A percentile compares a stretch with the other conserved stretches of the same genome.
These are phyloP conservation scores for Phoeniculus purpureus DNA, from an alignment of 2,797 vertebrate genomes.

Conservation along the genomic window DNA sequence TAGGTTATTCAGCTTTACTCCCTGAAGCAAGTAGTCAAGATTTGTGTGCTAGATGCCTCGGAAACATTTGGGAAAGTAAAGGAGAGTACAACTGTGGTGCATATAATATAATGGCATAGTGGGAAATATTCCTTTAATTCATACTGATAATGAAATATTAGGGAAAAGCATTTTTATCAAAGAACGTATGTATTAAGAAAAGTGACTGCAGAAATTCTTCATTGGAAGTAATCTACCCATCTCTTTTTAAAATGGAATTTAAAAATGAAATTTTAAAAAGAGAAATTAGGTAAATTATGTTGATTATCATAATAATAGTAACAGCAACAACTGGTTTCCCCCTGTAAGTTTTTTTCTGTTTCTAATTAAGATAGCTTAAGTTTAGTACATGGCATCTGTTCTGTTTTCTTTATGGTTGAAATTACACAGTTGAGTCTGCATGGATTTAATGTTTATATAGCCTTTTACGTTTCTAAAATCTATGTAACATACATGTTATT, in stretches of 20 bases:
- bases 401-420: slow-evolving; percentile 24
- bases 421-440: not conserved
- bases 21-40: not conserved
- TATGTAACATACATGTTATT: not conserved
- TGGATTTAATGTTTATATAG: not conserved
- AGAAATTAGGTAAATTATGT: not conserved
- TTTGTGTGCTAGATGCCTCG: not conserved
- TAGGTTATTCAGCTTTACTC: not conserved
- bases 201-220: not conserved
- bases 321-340: not conserved
- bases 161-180: not conserved
- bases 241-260: not conserved
- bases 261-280: not conserved
- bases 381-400: not conserved
- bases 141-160: not conserved
- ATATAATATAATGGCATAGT: not conserved
- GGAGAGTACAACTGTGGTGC: too few species aligned
- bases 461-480: slow-evolving; percentile 10
- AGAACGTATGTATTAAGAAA: not conserved
- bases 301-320: not conserved
- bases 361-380: not conserved
- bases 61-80: not conserved
- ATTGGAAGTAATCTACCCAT: not conserved
- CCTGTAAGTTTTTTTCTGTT: not conserved
- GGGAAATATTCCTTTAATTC: not conserved